Percentiles rank a stretch among this genome's conserved stretches.
These are phyloP conservation scores for Zenarchopterus dispar DNA, from an alignment of 2,797 vertebrate genomes.

Conservation along the genomic window DNA sequence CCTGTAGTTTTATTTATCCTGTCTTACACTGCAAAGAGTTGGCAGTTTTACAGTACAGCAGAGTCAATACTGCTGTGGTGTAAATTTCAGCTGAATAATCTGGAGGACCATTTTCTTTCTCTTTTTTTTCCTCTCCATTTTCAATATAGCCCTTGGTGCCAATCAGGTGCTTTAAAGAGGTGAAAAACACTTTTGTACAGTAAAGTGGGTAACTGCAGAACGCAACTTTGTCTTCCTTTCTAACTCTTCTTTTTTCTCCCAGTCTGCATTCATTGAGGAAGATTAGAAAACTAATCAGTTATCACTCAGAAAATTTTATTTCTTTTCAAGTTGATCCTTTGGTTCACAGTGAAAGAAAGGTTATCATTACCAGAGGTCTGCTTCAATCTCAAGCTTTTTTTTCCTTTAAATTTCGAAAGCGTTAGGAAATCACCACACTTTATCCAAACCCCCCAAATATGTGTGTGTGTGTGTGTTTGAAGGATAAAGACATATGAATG, in stretches of 20 bases:
- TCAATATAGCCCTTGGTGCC: conserved; percentile 5
- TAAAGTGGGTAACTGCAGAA: conserved; percentile 9
- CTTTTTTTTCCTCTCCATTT: background rate
- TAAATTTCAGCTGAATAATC: conserved; percentile 45
- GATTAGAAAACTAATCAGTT: conserved; percentile 59
- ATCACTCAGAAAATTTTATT: too few species aligned
- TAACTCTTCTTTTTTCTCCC: conserved; percentile 13
- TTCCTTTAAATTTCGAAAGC: background rate
- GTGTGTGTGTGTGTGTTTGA: conserved; percentile 15
- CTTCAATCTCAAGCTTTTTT: too few species aligned
- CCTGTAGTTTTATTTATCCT: conserved; percentile 19
- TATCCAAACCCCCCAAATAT: background rate
- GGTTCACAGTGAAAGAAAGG: too few species aligned
- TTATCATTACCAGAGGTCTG: too few species aligned
- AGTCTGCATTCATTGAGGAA: conserved; percentile 36
- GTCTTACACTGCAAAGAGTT: conserved; percentile 9
- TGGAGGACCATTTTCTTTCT: conserved; percentile 26
- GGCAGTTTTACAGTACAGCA: conserved; percentile 18
- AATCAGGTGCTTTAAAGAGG: conserved; percentile 26
- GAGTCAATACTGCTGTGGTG: conserved; percentile 22
- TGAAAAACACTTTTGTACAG: conserved; percentile 10
- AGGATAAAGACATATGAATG: conserved; percentile 22
- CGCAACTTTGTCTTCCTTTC: conserved; percentile 11
- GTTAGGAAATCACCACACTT: background rate
- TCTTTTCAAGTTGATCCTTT: too few species aligned